Base-by-base conservation (phyloP, 2,888 invertebrate species). In the Eristalis arbustorum region DNA sequence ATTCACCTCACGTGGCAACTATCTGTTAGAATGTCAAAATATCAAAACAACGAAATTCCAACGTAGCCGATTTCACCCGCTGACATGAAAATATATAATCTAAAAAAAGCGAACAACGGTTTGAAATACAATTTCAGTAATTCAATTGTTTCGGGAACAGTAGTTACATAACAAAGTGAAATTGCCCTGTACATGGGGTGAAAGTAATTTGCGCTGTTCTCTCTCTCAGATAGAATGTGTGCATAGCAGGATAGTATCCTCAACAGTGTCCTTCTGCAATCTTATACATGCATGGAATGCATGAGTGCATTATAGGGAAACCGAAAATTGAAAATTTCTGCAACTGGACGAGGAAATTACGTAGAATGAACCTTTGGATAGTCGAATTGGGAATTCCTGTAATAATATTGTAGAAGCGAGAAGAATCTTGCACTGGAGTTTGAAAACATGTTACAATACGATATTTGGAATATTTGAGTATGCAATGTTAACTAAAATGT, bases 291-390 rank as follows among this genome's bases (percentile, higher is more conserved):
- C 28, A 72, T 42, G 22, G 18, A 42, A 42, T 71, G 61, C 71
- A 25, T 40, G 61, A 40, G 62, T 62, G 62, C 72, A 71, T 57
- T 71, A 71, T 25, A 71, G 59, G 37, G 40, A 71, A 62, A 42
- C 6, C 11, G 72, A 61, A 62, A 72, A 62, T 62, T 72, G 72
- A 72, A 72, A 61, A 72, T 72, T 71, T 59, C 28, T 42, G 42
- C 18, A 62, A 62, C 71, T 42, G n/a, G 28, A 25, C 28, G 61
- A 42, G 62, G 42, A 28, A n/a, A 71, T 61, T 71, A 40, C 25
- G 14, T 14, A 42, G 42, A 72, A 13, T 31, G 42, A 62, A 28
- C 42, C 18, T n/a, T 8, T 2, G 49, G 18, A 62, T 42, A 62
- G 18, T 42, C 28, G 62, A 40, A 28, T 62, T 40, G 72, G 62